Evolutionary conservation across 2,797 vertebrate species (phyloP).

Genomic region (Amblyopsis hoosieri): DNA sequence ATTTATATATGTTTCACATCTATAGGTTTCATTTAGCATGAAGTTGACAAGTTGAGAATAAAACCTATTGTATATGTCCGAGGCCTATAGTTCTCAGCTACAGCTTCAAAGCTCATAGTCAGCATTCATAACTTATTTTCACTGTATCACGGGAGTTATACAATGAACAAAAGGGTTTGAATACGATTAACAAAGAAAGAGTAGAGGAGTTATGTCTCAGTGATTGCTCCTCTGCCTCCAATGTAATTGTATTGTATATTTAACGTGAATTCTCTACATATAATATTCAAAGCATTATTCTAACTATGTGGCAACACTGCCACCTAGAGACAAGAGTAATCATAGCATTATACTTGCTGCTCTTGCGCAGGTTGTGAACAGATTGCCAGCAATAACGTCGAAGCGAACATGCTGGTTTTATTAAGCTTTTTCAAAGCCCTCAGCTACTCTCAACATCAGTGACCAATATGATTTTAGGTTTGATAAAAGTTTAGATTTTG

Average conservation of each 20-base stretch:
- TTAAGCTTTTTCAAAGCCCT: not conserved
- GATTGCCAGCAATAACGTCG: not conserved
- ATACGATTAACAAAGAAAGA: slow-evolving; percentile 31
- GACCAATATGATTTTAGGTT: no score
- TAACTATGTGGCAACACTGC: slow-evolving; percentile 57
- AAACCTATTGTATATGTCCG: slow-evolving; percentile 22
- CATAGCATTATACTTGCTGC: not conserved
- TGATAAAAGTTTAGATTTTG: no score
- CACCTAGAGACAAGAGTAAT: slow-evolving; percentile 47
- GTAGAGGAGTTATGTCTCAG: slow-evolving; percentile 47
- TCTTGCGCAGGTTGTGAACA: slow-evolving; percentile 1
- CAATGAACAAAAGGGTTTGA: slow-evolving; percentile 11
- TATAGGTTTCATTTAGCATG: not conserved
- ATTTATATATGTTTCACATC: no score
- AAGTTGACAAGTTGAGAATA: slow-evolving; percentile 4
- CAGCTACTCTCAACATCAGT: no score
- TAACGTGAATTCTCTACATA: slow-evolving; percentile 42
- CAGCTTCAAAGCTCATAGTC: slow-evolving; percentile 32
- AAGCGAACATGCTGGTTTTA: slow-evolving; percentile 4
- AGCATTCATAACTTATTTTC: slow-evolving; percentile 22
- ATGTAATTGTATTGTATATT: slow-evolving; percentile 58
- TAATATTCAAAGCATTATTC: not conserved
- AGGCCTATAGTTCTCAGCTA: slow-evolving; percentile 30
- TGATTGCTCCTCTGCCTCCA: slow-evolving; percentile 47
- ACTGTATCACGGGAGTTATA: slow-evolving; percentile 28